Evolutionary conservation across 2,113 vertebrate genomes (phyloP).

Genomic region (Boleophthalmus pectinirostris): DNA sequence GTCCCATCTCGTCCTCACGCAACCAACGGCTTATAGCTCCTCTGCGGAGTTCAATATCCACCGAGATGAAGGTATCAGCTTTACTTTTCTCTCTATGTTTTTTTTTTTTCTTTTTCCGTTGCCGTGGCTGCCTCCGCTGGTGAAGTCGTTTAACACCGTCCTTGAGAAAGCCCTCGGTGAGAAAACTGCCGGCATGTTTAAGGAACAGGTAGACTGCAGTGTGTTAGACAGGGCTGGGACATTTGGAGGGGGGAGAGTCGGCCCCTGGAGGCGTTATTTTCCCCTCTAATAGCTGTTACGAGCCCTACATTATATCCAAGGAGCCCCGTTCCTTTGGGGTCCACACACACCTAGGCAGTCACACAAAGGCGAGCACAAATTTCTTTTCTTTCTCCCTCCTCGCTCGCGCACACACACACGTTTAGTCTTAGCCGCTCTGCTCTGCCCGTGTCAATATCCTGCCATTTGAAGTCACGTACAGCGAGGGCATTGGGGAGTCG

Average conservation of each 20-base stretch:
- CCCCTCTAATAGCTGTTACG: constrained; percentile 99
- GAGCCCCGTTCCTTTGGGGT: constrained; percentile 99
- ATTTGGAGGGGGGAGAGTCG: constrained; percentile 61
- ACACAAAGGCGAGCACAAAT: constrained; percentile 68
- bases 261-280: constrained; percentile 97
- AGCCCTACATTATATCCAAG: constrained; percentile 99
- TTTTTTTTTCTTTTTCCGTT: constrained; percentile 78
- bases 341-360: constrained; percentile 64
- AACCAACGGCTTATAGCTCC: constrained; percentile 65
- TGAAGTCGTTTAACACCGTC: constrained; percentile 98
- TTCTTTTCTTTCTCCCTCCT: constrained; percentile 56
- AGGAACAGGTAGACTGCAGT: constrained; percentile 96
- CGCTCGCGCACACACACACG: constrained; percentile 46
- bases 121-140: constrained; percentile 86
- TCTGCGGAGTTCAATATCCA: constrained; percentile 69
- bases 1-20: constrained; percentile 36
- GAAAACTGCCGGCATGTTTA: constrained; percentile 97
- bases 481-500: constrained; percentile 97
- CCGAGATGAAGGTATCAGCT: constrained; percentile 73
- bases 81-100: constrained; percentile 65
- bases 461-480: constrained; percentile 99
- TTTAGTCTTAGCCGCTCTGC: constrained; percentile 74
- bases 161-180: constrained; percentile 98
- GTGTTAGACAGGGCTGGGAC: constrained; percentile 88
- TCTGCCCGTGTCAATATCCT: constrained; percentile 99